A percentile compares a stretch with the other conserved stretches of the same genome.
phyloP scores from a whole-genome alignment of 2,113 vertebrate genomes.

The Struthio camelus region DNA sequence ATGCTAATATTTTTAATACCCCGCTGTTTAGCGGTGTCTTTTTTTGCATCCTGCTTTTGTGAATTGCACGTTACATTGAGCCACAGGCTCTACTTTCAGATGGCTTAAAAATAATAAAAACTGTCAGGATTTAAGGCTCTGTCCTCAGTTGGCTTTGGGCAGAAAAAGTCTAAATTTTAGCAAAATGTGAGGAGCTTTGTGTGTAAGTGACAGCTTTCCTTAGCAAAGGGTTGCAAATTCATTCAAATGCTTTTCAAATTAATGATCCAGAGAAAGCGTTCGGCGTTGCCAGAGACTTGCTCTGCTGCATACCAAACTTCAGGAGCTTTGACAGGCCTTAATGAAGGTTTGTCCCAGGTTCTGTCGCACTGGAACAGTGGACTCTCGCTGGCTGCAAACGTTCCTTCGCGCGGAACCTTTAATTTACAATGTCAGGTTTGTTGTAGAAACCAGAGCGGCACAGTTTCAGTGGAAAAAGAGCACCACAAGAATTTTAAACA shows the following conservation, averaged over 20 bases:
- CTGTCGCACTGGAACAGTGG: slow-evolving; percentile 44
- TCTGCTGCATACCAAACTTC: slow-evolving; percentile 64
- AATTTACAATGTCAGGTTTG: slow-evolving; percentile 67
- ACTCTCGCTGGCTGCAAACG: slow-evolving; percentile 39
- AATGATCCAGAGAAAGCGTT: slow-evolving; percentile 17
- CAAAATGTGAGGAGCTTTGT: background rate
- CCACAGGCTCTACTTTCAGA: background rate
- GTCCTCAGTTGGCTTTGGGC: slow-evolving; percentile 32
- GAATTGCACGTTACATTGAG: background rate
- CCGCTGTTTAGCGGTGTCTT: background rate
- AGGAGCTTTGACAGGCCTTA: slow-evolving; percentile 59
- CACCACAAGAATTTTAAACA: slow-evolving; percentile 58
- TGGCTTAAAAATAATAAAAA: background rate
- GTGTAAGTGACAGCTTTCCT: slow-evolving; percentile 38
- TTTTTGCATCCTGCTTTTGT: background rate
- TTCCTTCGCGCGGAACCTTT: slow-evolving; percentile 58
- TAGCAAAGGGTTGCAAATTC: slow-evolving; percentile 33
- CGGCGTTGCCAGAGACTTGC: background rate
- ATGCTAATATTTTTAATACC: background rate
- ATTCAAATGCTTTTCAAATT: slow-evolving; percentile 57
- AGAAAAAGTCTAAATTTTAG: background rate
- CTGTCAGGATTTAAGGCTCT: background rate
- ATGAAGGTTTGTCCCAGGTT: slow-evolving; percentile 61
- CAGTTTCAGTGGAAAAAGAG: slow-evolving; percentile 47
- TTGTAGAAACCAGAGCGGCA: slow-evolving; percentile 66